A percentile compares a stretch with the other conserved stretches of the same genome.
These are phyloP conservation scores for Psephotus haematonotus DNA, from an alignment of 2,113 vertebrate species.

Conservation along the genomic window DNA sequence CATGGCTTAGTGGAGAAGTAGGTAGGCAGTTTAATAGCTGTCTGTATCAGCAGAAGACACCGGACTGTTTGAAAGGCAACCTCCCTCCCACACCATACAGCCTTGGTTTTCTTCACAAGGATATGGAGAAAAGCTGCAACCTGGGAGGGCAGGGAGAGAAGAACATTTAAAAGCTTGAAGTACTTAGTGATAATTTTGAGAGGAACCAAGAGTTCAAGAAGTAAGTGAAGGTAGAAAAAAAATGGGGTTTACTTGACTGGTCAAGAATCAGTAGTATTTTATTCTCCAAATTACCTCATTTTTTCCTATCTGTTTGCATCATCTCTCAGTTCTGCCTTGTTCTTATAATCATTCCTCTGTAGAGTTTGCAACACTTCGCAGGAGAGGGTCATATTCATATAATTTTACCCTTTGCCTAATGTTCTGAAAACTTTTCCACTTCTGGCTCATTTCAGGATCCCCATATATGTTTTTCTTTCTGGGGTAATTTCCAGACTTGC, in stretches of 20 bases:
- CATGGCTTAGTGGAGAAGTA: background rate
- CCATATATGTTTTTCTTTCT: background rate
- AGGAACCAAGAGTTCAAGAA: background rate
- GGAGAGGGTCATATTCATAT: background rate
- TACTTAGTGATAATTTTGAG: slow-evolving; percentile 1
- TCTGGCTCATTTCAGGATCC: background rate
- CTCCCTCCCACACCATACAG: background rate
- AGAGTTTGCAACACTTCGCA: background rate
- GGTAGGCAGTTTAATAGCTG: background rate
- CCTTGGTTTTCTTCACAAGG: slow-evolving; percentile 31
- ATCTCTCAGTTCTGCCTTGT: background rate
- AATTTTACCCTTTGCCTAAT: background rate
- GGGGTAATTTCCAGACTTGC: background rate
- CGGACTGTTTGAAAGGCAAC: background rate
- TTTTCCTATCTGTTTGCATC: background rate
- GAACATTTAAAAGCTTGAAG: background rate
- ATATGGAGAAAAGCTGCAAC: slow-evolving; percentile 7
- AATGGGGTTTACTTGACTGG: background rate
- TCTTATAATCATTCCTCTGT: background rate
- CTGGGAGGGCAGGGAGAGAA: background rate
- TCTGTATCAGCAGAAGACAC: background rate
- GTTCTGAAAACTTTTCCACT: slow-evolving; percentile 4
- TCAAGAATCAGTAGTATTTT: background rate
- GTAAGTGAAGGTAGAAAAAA: background rate
- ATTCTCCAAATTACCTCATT: background rate